Evolutionary conservation across 2,888 invertebrate species (phyloP), one percentile per base, ranked within the genome.

Genomic region (Ectemnius cavifrons): DNA sequence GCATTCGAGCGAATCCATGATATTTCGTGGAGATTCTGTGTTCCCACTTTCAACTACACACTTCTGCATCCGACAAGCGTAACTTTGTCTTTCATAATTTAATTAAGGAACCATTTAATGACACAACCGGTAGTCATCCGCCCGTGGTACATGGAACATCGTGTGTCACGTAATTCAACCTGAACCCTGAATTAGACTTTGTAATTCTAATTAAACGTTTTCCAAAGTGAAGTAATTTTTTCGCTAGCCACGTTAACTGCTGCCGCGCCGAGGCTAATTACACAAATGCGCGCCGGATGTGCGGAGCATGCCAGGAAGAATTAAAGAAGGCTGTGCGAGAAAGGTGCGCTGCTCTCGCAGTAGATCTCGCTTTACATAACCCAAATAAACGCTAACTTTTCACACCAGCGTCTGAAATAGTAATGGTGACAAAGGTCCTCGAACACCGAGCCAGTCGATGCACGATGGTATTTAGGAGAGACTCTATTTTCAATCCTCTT

Each of bases 381-480:
- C 79, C 70, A 75, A 78, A 78, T 79, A 75, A 73, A 63, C 66
- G 16, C 68, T 64, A 71, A 66, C 57, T 71, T 65, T 76, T 71
- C 62, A 52, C 76, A 18, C 69, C 68, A 68, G 73, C 57, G 75
- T 64, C 71, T 64, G 72, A 75, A 81, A 81, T 77, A 81, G 77
- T 61, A 79, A 72, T 77, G 63, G 70, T 63, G 67, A 70, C 77
- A 64, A 47, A 65, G 79, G 66, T 71, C 62, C 60, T 57, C 78
- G 73, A 73, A 75, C 67, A 68, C 77, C 80, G 77, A 65, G 82
- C 83, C 82, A 75, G 83, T 83, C 83, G 74, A 75, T 69, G 75
- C 71, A 59, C 75, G 67, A 80, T 73, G 78, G 82, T 82, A 80
- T 82, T 77, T 82, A 80, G 79, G 77, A 75, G 77, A 82, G 58